Base-by-base conservation (phyloP, 2,797 vertebrate species). In the Pseudopleuronectes americanus region DNA sequence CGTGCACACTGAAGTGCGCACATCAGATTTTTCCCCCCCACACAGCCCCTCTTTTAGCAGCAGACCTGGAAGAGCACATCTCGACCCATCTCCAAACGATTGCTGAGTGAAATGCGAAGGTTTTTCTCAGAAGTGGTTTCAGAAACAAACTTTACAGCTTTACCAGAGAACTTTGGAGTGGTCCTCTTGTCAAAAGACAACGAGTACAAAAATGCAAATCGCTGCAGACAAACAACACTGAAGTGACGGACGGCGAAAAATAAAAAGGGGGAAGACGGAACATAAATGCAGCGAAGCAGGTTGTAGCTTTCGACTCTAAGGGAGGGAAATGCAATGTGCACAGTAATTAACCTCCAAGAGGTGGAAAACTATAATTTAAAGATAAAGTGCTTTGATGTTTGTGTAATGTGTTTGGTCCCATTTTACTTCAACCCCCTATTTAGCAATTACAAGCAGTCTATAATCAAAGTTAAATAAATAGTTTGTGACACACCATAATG, bases 131-230 rank as follows among this genome's bases (percentile, higher is more conserved):
- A 80, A 77, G 68, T 24, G 23, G 36, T 73, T 81, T 79, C 26
- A 54, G 67, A 49, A 26, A 28, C 19, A 49, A 73, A 77, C 57
- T 58, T 72, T 54, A 57, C 19, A 49, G 51, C 74, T 41, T 65
- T 48, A 56, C 59, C 62, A 63, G 74, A 74, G 69, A 80, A 83
- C 74, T 88, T 89, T 87, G 77, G 82, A 81, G 74, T 43, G 77
- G 52, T 79, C 77, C 82, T n/a, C 6, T 2, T 76, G 45, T 51
- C 68, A 70, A 57, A 64, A 83, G 57, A 83, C 68, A 61, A 45
- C 57, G 64, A 28, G n/a, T 17, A 60, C 64, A 56, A n/a, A 56
- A 64, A 77, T 55, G 61, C 64, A 80, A 69, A 74, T n/a, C 38
- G 72, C 57, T 64, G 57, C 64, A 81, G 77, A 83, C 68, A 79